A percentile compares a stretch with the other conserved stretches of the same genome.
Conservation (phyloP, 2,113 vertebrate genomes). For the Electrona antarctica region DNA sequence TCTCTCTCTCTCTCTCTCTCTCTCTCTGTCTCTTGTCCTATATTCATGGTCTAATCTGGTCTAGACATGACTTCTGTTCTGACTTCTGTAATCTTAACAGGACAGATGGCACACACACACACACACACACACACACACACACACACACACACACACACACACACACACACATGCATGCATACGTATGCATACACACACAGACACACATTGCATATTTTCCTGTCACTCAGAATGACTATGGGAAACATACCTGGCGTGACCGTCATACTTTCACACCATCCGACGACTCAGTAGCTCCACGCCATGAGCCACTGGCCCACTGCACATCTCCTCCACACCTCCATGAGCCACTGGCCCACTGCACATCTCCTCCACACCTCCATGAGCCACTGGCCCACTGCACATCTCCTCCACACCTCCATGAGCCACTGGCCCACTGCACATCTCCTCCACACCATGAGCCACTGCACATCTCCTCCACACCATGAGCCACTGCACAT, state of each 20-base stretch:
- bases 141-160: constrained; percentile 33
- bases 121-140: constrained; percentile 28
- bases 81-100: constrained; percentile 81
- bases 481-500: too few species aligned
- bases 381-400: too few species aligned
- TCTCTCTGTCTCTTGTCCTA: constrained; percentile 70
- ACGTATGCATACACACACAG: too few species aligned
- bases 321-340: too few species aligned
- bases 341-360: too few species aligned
- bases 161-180: neutral
- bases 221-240: constrained; percentile 70
- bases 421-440: too few species aligned
- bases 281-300: neutral
- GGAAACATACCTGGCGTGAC: constrained; percentile 41
- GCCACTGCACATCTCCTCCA: too few species aligned
- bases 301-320: too few species aligned
- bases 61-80: constrained; percentile 77
- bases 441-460: too few species aligned
- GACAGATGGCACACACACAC: constrained; percentile 76
- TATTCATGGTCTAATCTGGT: constrained; percentile 81
- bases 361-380: too few species aligned
- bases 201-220: constrained; percentile 20
- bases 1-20: constrained; percentile 21
- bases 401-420: too few species aligned
- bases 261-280: constrained; percentile 34